Evolutionary conservation across 2,888 invertebrate species (phyloP).

Genomic region (Mamestra brassicae): DNA sequence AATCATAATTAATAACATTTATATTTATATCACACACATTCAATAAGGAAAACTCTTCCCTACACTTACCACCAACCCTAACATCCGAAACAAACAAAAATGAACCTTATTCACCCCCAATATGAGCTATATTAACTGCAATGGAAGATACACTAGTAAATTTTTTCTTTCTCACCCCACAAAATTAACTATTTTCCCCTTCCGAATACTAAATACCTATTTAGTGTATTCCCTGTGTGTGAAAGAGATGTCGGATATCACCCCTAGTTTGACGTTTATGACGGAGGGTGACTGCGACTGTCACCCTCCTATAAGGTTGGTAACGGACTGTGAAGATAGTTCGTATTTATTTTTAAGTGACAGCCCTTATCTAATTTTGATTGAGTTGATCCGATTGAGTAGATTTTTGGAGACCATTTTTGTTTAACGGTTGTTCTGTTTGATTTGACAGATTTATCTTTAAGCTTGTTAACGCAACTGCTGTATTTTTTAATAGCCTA

Average conservation of each 20-base stretch:
- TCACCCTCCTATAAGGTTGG: slow-evolving; percentile 70
- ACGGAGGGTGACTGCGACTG: slow-evolving; percentile 78
- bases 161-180: slow-evolving; percentile 87
- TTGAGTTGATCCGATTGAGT: slow-evolving; percentile 46
- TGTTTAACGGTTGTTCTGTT: neutral
- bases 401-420: slow-evolving; percentile 20
- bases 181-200: slow-evolving; percentile 89
- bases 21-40: slow-evolving; percentile 79
- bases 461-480: neutral
- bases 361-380: slow-evolving; percentile 64
- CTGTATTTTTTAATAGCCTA: too few relatives aligned
- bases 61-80: slow-evolving; percentile 34
- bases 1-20: slow-evolving; percentile 78
- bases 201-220: slow-evolving; percentile 90
- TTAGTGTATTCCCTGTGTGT: slow-evolving; percentile 83
- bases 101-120: slow-evolving; percentile 47
- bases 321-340: slow-evolving; percentile 86
- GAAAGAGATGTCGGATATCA: slow-evolving; percentile 77
- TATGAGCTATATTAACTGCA: slow-evolving; percentile 46
- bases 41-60: slow-evolving; percentile 76
- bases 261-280: slow-evolving; percentile 82
- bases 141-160: slow-evolving; percentile 64
- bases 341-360: slow-evolving; percentile 78
- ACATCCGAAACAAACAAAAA: slow-evolving; percentile 45
- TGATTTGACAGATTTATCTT: slow-evolving; percentile 9